These are phyloP conservation scores for Eristalis pertinax DNA, from an alignment of 2,888 invertebrate genomes.

Conservation along the genomic window DNA sequence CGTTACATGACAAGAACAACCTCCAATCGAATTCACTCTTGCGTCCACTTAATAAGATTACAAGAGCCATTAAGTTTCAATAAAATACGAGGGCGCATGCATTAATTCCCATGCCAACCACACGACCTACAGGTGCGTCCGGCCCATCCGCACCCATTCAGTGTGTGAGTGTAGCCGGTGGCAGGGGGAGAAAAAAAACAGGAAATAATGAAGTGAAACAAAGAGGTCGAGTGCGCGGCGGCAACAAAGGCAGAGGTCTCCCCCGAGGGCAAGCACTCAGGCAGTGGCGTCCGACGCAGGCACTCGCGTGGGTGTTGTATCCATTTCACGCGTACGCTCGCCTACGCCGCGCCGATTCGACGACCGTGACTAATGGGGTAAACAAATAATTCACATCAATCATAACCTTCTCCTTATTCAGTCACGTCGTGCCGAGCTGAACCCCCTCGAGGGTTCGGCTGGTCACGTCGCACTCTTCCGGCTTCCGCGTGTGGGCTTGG, in stretches of 20 bases:
- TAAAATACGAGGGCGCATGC: constrained; percentile 15
- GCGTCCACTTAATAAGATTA: constrained; percentile 21
- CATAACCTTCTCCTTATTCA: background rate
- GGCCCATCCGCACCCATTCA: background rate
- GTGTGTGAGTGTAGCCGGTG: background rate
- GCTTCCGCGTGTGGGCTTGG: no score
- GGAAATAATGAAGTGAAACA: constrained; percentile 1
- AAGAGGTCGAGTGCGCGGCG: background rate
- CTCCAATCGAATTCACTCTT: background rate
- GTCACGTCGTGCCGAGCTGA: background rate
- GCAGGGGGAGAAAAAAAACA: no score
- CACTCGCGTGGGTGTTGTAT: background rate
- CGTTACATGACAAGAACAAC: background rate
- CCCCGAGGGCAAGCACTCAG: background rate
- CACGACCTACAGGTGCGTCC: constrained; percentile 13
- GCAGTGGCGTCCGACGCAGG: background rate
- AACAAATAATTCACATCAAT: constrained; percentile 1
- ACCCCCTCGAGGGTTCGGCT: background rate
- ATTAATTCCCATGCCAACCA: constrained; percentile 6
- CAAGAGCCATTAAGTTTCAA: constrained; percentile 22
- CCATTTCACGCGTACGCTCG: background rate
- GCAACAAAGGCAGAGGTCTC: background rate
- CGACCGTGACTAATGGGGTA: background rate
- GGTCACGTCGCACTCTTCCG: background rate
- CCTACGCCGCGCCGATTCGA: background rate